Percentiles rank a stretch among this genome's conserved stretches.
These are phyloP conservation scores for Hirtodrosophila duncani DNA, from an alignment of 2,888 invertebrate species.

Conservation along the genomic window DNA sequence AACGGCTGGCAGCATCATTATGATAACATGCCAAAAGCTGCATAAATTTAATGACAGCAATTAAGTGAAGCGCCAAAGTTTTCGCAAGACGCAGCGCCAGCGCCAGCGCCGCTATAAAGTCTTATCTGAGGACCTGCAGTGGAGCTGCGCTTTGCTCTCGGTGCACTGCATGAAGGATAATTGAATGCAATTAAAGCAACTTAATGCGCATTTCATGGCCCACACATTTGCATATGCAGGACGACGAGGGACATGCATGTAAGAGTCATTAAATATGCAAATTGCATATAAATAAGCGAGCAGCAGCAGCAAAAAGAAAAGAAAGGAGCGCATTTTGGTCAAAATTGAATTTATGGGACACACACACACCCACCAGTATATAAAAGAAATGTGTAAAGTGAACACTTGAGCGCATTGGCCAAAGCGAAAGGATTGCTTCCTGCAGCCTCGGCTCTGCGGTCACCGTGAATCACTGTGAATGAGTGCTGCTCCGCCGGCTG, in stretches of 20 bases:
- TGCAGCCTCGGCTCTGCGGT: constrained; percentile 38
- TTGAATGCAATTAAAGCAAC: constrained; percentile 73
- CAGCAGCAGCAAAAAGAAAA: constrained; percentile 10
- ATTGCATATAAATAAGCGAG: constrained; percentile 65
- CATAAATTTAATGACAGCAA: constrained; percentile 67
- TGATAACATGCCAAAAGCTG: constrained; percentile 49
- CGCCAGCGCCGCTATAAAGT: too few species aligned
- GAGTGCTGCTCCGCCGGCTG: too few species aligned
- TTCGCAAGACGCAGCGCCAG: constrained; percentile 44
- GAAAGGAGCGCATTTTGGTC: constrained; percentile 52
- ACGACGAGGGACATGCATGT: constrained; percentile 43
- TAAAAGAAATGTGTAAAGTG: constrained; percentile 68
- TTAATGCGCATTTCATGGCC: constrained; percentile 64
- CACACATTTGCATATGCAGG: constrained; percentile 55
- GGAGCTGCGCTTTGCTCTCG: constrained; percentile 7
- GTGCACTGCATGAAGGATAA: constrained; percentile 64
- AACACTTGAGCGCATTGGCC: constrained; percentile 56
- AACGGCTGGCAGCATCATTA: constrained; percentile 29
- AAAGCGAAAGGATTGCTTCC: constrained; percentile 50
- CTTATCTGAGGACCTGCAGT: constrained; percentile 55
- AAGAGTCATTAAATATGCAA: constrained; percentile 73
- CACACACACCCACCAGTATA: constrained; percentile 11
- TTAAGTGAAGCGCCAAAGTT: constrained; percentile 64
- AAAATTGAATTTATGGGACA: constrained; percentile 68
- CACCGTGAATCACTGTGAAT: constrained; percentile 62